Base-by-base conservation (phyloP, 2,888 invertebrate genomes). In the Parnassius smintheus region DNA sequence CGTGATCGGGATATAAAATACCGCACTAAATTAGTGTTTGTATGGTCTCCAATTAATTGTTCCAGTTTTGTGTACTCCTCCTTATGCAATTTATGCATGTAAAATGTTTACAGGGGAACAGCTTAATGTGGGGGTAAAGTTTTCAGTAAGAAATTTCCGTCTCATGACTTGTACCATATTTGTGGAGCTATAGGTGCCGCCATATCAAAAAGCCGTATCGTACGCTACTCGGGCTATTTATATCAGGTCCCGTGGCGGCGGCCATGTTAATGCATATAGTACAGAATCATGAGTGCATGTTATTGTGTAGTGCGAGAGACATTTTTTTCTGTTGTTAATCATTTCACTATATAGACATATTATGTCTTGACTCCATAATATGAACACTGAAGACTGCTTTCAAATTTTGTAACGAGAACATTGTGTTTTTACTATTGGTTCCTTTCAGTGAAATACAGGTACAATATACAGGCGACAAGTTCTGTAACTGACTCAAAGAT, bases 161-260 rank as follows among this genome's bases (percentile, higher is more conserved):
- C 48, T 41, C 35, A 48, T 58, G 22, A 54, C 55, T 65, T 64
- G 45, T 46, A 52, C 65, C 62, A 48, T 46, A 44, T 48, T 46
- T 10, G 51, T 42, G 11, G 41, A 13, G 22, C 59, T 55, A 45
- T 60, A 49, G 61, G 54, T 62, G 58, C 57, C 59, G 62, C 62
- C 57, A 64, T 65, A 68, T 68, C 66, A 64, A 55, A 66, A 61
- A 52, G 63, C 58, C 66, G 64, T 69, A 66, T 67, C 62, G 61
- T 62, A 59, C 65, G 67, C 67, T 61, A 68, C 66, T 63, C 64
- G 55, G 59, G 68, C 70, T 77, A 77, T 77, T 76, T 75, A 66
- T 67, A 73, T 72, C 66, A 65, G 60, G 64, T 64, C 68, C 67
- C 68, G 68, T 66, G 70, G 64, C 65, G 61, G 72, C 68, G 49